phyloP scores from a whole-genome alignment of 2,888 invertebrate genomes.

The Rotaria macrura region DNA sequence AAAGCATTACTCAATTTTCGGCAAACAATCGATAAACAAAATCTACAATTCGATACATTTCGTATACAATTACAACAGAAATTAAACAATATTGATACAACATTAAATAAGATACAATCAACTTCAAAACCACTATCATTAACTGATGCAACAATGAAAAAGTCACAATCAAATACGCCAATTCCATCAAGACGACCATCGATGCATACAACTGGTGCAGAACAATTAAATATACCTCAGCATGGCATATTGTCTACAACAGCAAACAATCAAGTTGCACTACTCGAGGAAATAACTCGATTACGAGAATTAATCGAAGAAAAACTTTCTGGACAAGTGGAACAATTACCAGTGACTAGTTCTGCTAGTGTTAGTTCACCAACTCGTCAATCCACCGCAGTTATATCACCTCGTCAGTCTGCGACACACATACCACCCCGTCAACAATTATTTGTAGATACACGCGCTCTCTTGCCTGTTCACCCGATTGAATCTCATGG shows the following conservation, averaged over 20 bases:
- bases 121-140: neutral
- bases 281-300: neutral
- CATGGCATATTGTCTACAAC: too few relatives aligned
- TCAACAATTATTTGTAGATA: neutral
- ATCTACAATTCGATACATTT: neutral
- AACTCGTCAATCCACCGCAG: neutral
- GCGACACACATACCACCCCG: neutral
- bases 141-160: too few relatives aligned
- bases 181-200: neutral
- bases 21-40: slow-evolving; percentile 12
- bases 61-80: slow-evolving; percentile 7
- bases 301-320: slow-evolving; percentile 7
- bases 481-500: neutral
- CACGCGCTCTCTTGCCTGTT: neutral
- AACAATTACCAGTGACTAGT: neutral
- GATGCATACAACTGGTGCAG: neutral
- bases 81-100: neutral
- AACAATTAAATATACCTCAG: neutral
- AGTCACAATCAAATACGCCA: neutral
- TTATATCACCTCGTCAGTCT: neutral
- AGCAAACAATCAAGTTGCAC: neutral
- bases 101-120: neutral
- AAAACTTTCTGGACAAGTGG: neutral
- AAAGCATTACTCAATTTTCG: neutral
- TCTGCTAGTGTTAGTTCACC: neutral